Evolutionary conservation across 2,113 vertebrate genomes (phyloP).

Genomic region (Paradisaea rubra): DNA sequence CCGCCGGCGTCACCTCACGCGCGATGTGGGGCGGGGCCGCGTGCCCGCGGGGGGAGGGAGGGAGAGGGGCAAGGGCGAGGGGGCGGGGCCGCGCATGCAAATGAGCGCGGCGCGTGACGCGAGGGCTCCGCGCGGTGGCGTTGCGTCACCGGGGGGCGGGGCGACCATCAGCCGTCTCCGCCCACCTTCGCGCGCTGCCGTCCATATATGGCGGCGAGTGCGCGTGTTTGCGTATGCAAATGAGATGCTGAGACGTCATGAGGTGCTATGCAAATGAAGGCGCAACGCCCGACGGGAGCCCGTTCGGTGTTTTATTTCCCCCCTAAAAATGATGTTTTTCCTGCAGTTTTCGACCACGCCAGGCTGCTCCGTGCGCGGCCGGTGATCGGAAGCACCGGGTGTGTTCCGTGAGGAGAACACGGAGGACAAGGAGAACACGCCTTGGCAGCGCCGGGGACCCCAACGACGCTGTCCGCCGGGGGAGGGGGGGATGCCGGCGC

Average conservation of each 20-base stretch:
- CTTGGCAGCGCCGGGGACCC: accelerated
- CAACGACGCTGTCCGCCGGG: accelerated
- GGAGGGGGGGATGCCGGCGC: too few relatives aligned
- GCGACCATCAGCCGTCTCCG: accelerated
- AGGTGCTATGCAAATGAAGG: neutral
- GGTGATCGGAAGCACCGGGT: too few relatives aligned
- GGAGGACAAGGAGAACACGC: too few relatives aligned
- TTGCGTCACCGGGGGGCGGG: neutral
- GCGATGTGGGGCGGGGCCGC: neutral
- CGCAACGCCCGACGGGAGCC: neutral
- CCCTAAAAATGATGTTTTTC: neutral
- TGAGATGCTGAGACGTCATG: accelerated
- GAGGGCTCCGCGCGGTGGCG: too few relatives aligned
- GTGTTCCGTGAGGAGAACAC: neutral
- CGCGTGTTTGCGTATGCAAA: neutral
- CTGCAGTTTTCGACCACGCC: neutral
- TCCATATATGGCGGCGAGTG: neutral
- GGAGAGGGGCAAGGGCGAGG: neutral
- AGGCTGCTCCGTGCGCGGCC: neutral
- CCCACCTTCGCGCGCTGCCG: neutral
- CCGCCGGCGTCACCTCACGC: neutral
- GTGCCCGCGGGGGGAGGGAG: neutral
- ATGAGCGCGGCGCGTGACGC: neutral
- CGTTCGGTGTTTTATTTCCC: neutral
- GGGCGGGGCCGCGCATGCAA: neutral